Evolutionary conservation across 2,888 invertebrate genomes (phyloP).

Genomic region (Calameuta idolon): DNA sequence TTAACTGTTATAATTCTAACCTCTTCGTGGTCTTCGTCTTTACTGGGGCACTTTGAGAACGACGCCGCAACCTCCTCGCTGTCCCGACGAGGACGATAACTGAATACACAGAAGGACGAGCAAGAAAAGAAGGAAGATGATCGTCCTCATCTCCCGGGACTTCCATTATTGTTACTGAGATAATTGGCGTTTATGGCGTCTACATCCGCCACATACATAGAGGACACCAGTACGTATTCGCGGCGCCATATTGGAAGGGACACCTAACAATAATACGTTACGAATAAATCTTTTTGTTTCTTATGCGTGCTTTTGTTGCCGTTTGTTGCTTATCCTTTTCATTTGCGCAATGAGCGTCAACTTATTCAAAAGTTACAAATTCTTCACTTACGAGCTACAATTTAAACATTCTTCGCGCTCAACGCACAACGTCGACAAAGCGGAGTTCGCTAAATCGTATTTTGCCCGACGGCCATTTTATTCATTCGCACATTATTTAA

Average conservation of each 20-base stretch:
- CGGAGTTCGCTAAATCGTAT: conserved; percentile 22
- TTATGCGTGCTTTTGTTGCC: neutral
- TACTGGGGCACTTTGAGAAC: conserved; percentile 32
- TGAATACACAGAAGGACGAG: neutral
- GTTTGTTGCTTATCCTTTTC: conserved; percentile 5
- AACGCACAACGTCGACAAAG: conserved; percentile 18
- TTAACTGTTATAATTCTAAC: conserved; percentile 6
- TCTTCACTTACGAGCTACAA: neutral
- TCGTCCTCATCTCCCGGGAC: neutral
- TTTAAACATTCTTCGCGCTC: conserved; percentile 3
- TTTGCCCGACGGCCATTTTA: conserved; percentile 16
- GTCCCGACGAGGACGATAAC: neutral
- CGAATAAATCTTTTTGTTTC: neutral
- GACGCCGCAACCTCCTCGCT: neutral
- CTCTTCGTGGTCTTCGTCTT: conserved; percentile 6
- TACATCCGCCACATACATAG: neutral
- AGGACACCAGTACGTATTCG: neutral
- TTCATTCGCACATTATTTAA: conserved; percentile 7
- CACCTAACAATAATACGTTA: neutral
- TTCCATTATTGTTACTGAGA: neutral
- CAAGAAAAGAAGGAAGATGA: neutral
- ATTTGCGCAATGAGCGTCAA: conserved; percentile 17
- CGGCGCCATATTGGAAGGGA: neutral
- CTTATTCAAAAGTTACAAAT: conserved; percentile 19
- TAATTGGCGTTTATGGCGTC: neutral